A percentile compares a stretch with the other conserved stretches of the same genome.
phyloP scores from a whole-genome alignment of 2,797 vertebrate species.

The Lacerta viridis region DNA sequence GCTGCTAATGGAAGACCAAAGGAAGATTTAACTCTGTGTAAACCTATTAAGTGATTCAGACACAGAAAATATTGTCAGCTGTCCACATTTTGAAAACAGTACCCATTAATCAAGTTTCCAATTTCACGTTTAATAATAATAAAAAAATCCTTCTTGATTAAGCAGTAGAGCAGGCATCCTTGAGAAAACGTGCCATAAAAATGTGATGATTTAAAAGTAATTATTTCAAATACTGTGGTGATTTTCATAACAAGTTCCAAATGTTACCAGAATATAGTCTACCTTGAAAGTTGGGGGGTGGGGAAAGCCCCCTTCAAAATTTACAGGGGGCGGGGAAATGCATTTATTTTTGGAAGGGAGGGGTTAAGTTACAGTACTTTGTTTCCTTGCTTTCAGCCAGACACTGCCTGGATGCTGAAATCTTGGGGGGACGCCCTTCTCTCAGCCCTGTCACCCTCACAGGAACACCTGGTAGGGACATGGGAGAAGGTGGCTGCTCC shows the following conservation, averaged over 20 bases:
- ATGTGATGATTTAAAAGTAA: slow-evolving; percentile 41
- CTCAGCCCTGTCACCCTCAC: no score
- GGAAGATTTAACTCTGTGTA: slow-evolving; percentile 63
- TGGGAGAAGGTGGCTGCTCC: no score
- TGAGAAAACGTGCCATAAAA: slow-evolving; percentile 43
- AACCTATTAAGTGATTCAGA: slow-evolving; percentile 64
- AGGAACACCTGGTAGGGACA: no score
- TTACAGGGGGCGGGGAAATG: no score
- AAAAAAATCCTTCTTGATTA: slow-evolving; percentile 50
- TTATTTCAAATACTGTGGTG: slow-evolving; percentile 35
- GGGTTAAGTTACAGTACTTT: no score
- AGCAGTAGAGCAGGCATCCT: not conserved
- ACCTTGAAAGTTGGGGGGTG: no score
- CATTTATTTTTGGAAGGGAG: no score
- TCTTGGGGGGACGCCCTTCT: no score
- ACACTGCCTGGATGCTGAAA: no score
- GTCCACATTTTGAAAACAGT: slow-evolving; percentile 59
- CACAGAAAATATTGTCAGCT: slow-evolving; percentile 49
- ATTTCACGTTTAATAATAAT: slow-evolving; percentile 65
- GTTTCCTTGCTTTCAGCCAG: no score
- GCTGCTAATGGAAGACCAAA: slow-evolving; percentile 72
- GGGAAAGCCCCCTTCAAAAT: no score
- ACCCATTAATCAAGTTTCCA: slow-evolving; percentile 64
- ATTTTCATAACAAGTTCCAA: not conserved
- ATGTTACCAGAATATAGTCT: not conserved